A percentile compares a stretch with the other conserved stretches of the same genome.
phyloP scores from a whole-genome alignment of 2,797 vertebrate genomes.

The Oreortyx pictus region DNA sequence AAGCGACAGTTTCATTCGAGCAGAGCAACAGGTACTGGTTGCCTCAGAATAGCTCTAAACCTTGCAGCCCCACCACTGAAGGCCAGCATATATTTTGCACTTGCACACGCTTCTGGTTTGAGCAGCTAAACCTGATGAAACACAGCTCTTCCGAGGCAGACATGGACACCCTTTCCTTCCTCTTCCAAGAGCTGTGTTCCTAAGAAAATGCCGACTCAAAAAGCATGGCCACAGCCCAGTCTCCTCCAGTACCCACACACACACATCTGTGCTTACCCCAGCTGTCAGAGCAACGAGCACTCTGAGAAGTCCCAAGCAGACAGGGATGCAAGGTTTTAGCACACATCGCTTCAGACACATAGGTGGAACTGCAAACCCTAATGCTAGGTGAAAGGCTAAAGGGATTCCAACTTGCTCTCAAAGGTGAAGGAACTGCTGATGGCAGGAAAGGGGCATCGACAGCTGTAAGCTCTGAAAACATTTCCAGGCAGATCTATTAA shows the following conservation, averaged over 20 bases:
- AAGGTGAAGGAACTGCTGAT: background rate
- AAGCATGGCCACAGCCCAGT: background rate
- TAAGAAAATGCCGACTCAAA: background rate
- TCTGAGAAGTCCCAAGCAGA: background rate
- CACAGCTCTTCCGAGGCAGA: background rate
- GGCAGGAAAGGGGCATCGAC: background rate
- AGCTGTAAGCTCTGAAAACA: background rate
- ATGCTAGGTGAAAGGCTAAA: background rate
- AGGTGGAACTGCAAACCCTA: background rate
- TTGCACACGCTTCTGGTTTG: background rate
- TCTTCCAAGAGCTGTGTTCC: background rate
- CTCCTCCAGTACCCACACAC: background rate
- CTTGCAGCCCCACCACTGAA: background rate
- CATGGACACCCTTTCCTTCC: background rate
- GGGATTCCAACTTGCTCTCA: background rate
- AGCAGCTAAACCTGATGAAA: background rate
- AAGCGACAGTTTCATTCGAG: background rate
- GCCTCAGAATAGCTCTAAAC: background rate
- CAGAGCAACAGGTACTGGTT: background rate
- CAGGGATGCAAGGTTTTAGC: background rate
- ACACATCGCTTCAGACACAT: background rate
- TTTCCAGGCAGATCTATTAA: background rate
- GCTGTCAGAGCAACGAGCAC: background rate
- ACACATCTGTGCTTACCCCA: background rate
- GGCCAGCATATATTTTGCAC: background rate